Conservation (phyloP, 1,140 invertebrate genomes). For the Triops longicaudatus region DNA sequence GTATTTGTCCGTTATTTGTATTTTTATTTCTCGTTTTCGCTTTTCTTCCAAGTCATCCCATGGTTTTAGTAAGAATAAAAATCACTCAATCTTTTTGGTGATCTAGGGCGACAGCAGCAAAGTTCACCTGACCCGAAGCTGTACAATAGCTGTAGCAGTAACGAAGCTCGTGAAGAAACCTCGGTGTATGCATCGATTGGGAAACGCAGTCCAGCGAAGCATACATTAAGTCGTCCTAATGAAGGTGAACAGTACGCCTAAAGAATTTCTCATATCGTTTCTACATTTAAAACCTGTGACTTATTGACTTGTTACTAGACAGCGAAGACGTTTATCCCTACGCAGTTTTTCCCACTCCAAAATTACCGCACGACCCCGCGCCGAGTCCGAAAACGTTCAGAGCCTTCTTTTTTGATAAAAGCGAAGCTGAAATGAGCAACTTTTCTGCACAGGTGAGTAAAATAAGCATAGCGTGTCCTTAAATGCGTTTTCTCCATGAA, state of each 20-base stretch:
- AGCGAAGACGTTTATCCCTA: slow-evolving; percentile 25
- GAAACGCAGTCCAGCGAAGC: neutral
- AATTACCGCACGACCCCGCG: neutral
- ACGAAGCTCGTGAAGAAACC: slow-evolving; percentile 21
- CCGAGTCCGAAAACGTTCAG: neutral
- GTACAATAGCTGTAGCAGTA: slow-evolving; percentile 24
- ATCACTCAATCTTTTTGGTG: neutral
- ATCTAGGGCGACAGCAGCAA: neutral
- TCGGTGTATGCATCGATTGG: neutral
- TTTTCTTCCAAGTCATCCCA: too few species aligned
- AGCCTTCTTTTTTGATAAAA: neutral
- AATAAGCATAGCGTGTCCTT: too few species aligned
- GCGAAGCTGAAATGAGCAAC: neutral
- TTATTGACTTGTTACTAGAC: neutral
- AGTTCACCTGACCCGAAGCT: slow-evolving; percentile 16
- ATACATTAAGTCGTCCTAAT: slow-evolving; percentile 16
- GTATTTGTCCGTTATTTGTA: neutral
- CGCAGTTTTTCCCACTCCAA: slow-evolving; percentile 25
- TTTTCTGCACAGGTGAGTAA: neutral
- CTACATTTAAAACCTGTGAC: neutral
- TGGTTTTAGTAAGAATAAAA: too few species aligned
- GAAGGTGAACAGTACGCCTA: slow-evolving; percentile 30
- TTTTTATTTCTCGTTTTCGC: too few species aligned
- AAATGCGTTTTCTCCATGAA: too few species aligned
- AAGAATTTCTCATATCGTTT: too few species aligned